Evolutionary conservation across 2,797 vertebrate genomes (phyloP), one percentile per base, ranked within the genome.

Genomic region (Loriculus beryllinus): DNA sequence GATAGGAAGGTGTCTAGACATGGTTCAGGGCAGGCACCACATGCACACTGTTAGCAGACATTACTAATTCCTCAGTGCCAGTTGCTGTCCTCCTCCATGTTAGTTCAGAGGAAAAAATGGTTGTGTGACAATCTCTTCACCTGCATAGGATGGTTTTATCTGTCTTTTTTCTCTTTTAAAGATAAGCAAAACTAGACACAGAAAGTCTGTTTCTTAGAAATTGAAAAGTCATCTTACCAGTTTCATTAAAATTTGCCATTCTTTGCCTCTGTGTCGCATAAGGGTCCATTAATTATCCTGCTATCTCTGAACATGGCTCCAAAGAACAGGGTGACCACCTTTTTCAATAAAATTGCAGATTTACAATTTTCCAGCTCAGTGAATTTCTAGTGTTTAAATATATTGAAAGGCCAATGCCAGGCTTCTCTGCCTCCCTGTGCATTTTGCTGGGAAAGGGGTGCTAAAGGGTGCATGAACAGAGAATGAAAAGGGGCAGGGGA

Each of bases 281-380:
- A 92, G 42, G 35, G 56, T 92, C 49, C 70, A 95, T 96, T 96
- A 96, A 96, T 96, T 97, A 96, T 89, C 48, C 39, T 6, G 7
- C 89, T 90, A 78, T 92, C 85, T 92, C 91, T 86, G 89, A 96
- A 96, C 75, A 86, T 57, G 54, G 65, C 70, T 96, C 70, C 67
- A 87, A 95, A 89, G 85, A 96, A 94, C 40, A 84, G 60, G 60
- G 67, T 92, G 88, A 93, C 69, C 78, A 96, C 72, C 92, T 95
- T 95, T 94, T 93, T 60, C 77, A 96, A 96, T 94, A 95, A 94
- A 97, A 96, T 92, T 95, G 85, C 76, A 95, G 84, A 96, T 96
- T 96, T 95, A 96, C 83, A 96, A 97, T 97, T 97, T 97, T 96
- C 93, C 93, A 96, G 92, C 85, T 97, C 94, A 96, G 45, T 97